A percentile compares a stretch with the other conserved stretches of the same genome.
Conservation (phyloP, 1,140 invertebrate genomes). For the Brachionus angularis region DNA sequence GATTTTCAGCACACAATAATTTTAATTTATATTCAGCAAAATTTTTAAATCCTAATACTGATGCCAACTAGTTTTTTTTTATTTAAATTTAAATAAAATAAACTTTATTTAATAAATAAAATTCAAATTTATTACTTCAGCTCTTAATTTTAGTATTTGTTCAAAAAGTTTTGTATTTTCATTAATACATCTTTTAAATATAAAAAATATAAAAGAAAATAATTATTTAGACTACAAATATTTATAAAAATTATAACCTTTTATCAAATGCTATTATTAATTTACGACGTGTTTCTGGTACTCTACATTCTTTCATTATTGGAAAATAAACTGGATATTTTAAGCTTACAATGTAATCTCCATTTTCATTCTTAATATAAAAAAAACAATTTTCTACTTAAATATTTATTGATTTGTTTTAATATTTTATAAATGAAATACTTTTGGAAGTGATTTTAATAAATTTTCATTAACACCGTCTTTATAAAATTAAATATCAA, state of each 20-base stretch:
- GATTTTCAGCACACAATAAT: constrained; percentile 61
- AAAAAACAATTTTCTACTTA: not conserved
- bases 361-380: constrained; percentile 53
- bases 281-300: constrained; percentile 57
- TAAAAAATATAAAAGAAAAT: constrained; percentile 35
- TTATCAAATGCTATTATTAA: constrained; percentile 60
- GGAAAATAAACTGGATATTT: constrained; percentile 63
- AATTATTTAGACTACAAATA: constrained; percentile 40
- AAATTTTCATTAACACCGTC: constrained; percentile 34
- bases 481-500: constrained; percentile 5
- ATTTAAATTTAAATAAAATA: not conserved
- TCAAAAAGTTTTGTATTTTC: constrained; percentile 61
- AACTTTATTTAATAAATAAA: not conserved
- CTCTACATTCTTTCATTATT: constrained; percentile 60
- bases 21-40: constrained; percentile 61
- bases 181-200: constrained; percentile 56
- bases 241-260: constrained; percentile 48
- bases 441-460: constrained; percentile 41
- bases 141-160: constrained; percentile 60
- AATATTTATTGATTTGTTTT: not conserved
- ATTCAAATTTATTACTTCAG: constrained; percentile 51
- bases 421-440: constrained; percentile 1
- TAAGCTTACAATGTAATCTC: constrained; percentile 59
- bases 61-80: constrained; percentile 53
- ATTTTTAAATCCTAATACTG: constrained; percentile 59